Evolutionary conservation across 2,797 vertebrate genomes (phyloP), one percentile per base, ranked within the genome.

Genomic region (Chelmon rostratus): DNA sequence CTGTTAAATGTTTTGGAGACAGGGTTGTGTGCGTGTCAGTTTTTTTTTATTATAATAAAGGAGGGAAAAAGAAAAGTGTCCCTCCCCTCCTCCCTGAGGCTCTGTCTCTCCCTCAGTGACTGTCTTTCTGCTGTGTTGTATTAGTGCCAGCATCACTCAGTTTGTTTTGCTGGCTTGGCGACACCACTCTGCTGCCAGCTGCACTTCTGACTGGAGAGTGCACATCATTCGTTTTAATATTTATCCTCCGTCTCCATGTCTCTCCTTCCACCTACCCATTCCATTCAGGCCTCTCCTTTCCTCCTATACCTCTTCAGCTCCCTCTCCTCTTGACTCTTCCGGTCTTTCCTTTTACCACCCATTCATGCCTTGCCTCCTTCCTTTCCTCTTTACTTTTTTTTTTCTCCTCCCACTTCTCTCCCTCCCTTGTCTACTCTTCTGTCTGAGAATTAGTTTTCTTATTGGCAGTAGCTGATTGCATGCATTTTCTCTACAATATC

Each of bases 141-240:
- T 88, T 82, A 77, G 64, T 64, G 86, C 79, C 86, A 76, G 47
- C 81, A 84, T 88, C 87, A 82, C 77, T 89, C 84, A 79, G 65
- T 86, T 57, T 74, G 76, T 85, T 87, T 62, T 71, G 50, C 79
- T 88, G 84, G 88, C 85, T 87, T 53, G 73, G 74, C 50, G 66
- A 77, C 49, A 47, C 38, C 25, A 40, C 84, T 87, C 83, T 69
- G 76, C 81, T 89, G 89, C 87, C 88, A 92, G 87, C 84, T 85
- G 87, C 88, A 82, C 84, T 86, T 87, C 80, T 84, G 81, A 76
- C 66, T 75, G 67, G 42, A 87, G 63, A 84, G 64, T 79, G 70
- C 82, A 86, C 83, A 87, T 90, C 86, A 88, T 72, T 90, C 88
- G 88, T 87, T 88, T 88, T 89, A 79, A 86, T 89, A 82, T 82